phyloP scores from a whole-genome alignment of 2,888 invertebrate genomes.

The Galerucella calmariensis region DNA sequence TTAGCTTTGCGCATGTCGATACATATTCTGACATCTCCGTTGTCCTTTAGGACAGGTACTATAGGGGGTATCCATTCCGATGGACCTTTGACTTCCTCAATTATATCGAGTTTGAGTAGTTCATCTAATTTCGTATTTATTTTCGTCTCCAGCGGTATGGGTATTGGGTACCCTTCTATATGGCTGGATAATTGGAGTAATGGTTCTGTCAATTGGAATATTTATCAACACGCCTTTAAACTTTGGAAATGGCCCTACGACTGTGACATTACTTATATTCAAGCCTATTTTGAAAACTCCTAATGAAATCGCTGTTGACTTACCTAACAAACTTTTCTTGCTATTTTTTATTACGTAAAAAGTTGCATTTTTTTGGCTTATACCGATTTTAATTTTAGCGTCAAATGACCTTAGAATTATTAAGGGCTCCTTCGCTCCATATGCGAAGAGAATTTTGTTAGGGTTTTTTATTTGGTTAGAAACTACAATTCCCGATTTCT shows the following conservation, averaged over 20 bases:
- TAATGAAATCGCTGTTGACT: conserved; percentile 38
- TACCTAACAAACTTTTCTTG: conserved; percentile 36
- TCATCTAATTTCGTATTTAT: too few species aligned
- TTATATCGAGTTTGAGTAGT: too few species aligned
- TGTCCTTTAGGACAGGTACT: too few species aligned
- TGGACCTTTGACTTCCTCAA: too few species aligned
- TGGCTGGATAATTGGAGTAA: too few species aligned
- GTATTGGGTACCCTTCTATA: too few species aligned
- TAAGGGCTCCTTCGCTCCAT: conserved; percentile 38
- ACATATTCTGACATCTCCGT: too few species aligned
- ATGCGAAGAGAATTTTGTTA: conserved; percentile 32
- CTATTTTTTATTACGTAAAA: conserved; percentile 43
- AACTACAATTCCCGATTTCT: conserved; percentile 36
- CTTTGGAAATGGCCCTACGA: conserved; percentile 30
- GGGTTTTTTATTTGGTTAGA: conserved; percentile 40
- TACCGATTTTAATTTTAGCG: conserved; percentile 32
- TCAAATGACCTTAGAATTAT: conserved; percentile 45
- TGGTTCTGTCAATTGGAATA: too few species aligned
- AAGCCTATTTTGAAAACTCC: conserved; percentile 32
- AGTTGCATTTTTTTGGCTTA: conserved; percentile 31
- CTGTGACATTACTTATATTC: conserved; percentile 15
- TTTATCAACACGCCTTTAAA: conserved; percentile 29
- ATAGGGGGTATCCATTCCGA: too few species aligned
- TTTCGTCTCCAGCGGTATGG: too few species aligned
- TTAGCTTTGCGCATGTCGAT: too few species aligned